Percentiles rank a stretch among this genome's conserved stretches.
These are phyloP conservation scores for Prolemur simus DNA, from an alignment of 2,113 vertebrate species.

Conservation along the genomic window DNA sequence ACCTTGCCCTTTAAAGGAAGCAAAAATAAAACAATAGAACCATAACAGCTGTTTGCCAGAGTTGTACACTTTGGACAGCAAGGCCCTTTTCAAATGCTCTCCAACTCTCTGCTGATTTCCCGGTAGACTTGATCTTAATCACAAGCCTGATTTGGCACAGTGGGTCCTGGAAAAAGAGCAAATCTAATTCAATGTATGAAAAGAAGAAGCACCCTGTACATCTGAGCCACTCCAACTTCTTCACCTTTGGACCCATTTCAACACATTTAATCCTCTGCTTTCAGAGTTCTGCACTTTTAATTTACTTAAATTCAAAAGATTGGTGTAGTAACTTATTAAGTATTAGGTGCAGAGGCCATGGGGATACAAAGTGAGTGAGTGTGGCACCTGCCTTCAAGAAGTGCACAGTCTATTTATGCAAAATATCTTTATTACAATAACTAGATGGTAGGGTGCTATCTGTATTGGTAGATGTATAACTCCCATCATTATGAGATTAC, in stretches of 20 bases:
- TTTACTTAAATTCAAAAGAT: constrained; percentile 16
- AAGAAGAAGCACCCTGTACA: constrained; percentile 45
- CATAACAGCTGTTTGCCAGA: constrained; percentile 62
- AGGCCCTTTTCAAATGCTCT: constrained; percentile 73
- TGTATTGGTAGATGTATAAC: not conserved
- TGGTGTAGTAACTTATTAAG: not conserved
- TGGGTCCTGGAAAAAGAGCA: constrained; percentile 72
- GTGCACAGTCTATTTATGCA: not conserved
- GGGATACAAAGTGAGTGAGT: not conserved
- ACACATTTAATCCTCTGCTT: constrained; percentile 1
- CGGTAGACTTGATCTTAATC: constrained; percentile 79
- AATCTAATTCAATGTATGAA: constrained; percentile 63
- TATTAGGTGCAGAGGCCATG: not conserved
- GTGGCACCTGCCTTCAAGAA: not conserved
- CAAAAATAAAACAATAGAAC: constrained; percentile 74
- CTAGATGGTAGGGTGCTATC: not conserved
- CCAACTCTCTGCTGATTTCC: constrained; percentile 73
- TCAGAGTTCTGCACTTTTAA: not conserved
- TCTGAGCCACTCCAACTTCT: not conserved
- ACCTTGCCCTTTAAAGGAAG: constrained; percentile 68
- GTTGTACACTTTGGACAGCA: constrained; percentile 71
- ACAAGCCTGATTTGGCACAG: constrained; percentile 80
- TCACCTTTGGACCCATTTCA: not conserved
- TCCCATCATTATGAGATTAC: not conserved
- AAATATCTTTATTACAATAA: not conserved